Base-by-base conservation (phyloP, 2,888 invertebrate species). In the Acheta domesticus region DNA sequence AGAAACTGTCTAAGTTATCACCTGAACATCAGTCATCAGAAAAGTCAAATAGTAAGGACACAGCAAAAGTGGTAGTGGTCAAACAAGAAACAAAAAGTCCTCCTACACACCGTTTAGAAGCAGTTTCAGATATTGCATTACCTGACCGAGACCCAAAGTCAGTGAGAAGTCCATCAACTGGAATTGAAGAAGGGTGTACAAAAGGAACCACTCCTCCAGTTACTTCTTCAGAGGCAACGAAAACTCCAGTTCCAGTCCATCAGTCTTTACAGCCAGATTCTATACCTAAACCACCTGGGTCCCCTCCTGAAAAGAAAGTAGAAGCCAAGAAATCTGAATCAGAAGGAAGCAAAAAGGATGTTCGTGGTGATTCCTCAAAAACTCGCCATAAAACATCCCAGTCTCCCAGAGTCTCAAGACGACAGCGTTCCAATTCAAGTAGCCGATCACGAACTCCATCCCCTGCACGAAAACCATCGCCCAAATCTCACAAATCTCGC, bases 1-100 rank as follows among this genome's bases (percentile, higher is more conserved):
- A 91, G 84, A 91, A 89, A 83, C 86, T 88, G 48, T 81, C 79
- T 12, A 82, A 82, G 76, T 48, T 80, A 21, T 80, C 82, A 16
- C 81, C 82, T 78, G 81, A 81, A 11, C 49, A 23, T n/a, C 23
- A 36, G 21, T 75, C 19, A 19, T 48, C 77, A 77, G 79, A 80
- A 48, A 77, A 80, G 23, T 21, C 77, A 74, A 78, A 19, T 78
- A 23, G 36, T 48, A n/a, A 79, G 48, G 74, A 19, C 16, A 75
- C 19, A 74, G 12, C 75, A 49, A 49, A 78, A 76, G 14, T n/a
- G n/a, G 73, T 74, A 50, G 62, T 50, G 62, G 62, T 36, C 50
- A 76, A 77, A 50, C 49, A 77, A 62, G 77, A 62, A 79, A 23
- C 50, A 21, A 76, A 79, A 76, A 76, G 48, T 75, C 49, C 78